These are phyloP conservation scores for Ploceus nigricollis DNA, from an alignment of 2,113 vertebrate genomes.

Conservation along the genomic window DNA sequence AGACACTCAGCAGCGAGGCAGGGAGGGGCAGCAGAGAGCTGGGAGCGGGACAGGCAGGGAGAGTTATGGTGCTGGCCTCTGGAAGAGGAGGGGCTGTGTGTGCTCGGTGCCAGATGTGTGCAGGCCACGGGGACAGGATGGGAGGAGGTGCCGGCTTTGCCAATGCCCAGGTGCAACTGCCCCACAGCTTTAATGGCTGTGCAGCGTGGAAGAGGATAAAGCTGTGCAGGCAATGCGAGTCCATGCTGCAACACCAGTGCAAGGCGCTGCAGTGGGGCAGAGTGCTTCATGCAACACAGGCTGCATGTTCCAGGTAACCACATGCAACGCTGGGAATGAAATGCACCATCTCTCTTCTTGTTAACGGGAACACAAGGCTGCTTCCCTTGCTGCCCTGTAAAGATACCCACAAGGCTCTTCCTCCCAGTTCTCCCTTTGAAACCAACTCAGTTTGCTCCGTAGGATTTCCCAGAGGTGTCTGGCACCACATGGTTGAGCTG, in stretches of 20 bases:
- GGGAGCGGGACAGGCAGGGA: background rate
- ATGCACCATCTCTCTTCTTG: background rate
- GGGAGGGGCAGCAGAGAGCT: background rate
- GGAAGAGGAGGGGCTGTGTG: background rate
- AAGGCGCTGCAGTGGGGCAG: rapidly evolving
- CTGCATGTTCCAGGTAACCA: background rate
- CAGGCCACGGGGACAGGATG: background rate
- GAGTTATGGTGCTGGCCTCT: rapidly evolving
- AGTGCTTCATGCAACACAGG: background rate
- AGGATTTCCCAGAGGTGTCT: background rate
- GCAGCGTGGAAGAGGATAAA: background rate
- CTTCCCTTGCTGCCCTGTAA: background rate
- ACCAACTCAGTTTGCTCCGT: background rate
- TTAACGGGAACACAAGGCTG: background rate
- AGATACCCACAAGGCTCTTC: background rate
- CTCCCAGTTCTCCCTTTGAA: background rate
- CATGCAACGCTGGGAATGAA: background rate
- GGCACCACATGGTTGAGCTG: background rate
- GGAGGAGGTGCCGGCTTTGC: background rate
- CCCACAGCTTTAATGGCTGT: background rate
- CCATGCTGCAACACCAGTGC: background rate
- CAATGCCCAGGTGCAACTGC: rapidly evolving
- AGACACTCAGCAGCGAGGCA: rapidly evolving
- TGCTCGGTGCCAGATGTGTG: rapidly evolving
- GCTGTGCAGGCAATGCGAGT: background rate